Base-by-base conservation (phyloP, 2,113 vertebrate genomes). In the Oncorhynchus kisutch region DNA sequence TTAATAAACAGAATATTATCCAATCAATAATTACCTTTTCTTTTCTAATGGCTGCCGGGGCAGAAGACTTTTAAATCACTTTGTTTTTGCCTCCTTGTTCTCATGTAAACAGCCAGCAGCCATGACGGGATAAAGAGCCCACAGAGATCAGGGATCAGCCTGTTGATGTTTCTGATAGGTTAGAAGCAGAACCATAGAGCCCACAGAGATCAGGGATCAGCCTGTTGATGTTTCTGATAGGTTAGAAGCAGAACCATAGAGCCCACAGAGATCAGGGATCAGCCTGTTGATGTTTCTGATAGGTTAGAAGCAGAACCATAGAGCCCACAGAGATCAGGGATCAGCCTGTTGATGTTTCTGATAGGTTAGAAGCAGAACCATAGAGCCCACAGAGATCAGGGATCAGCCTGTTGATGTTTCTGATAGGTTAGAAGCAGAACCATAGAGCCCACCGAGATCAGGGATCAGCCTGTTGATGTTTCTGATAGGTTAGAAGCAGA, bases 31-130 rank as follows among this genome's bases (percentile, higher is more conserved):
- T 84, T 86, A 86, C 70, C 88, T 85, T 73, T 4, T 75, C 86
- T 88, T 81, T 84, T 54, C 0, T 22, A 22, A 20, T 81, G 82
- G 82, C 86, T 89, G 85, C 83, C 80, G 88, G 88, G 82, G 76
- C 79, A 87, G 27, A 85, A 86, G 87, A 85, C 75, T 84, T 88
- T 82, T 87, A 64, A 87, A 82, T 81, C 12, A 48, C 72, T 67
- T 27, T 89, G 85, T 62, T 86, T 87, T 86, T 80, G 79, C 74
- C 24, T 84, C 80, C 82, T 88, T 87, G 84, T 87, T 84, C 89
- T 88, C 76, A 84, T 86, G 88, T 87, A 88, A 91, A 91, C 84
- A 91, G 84, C 88, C 88, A 77, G 86, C 66, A 88, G 87, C 83
- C 86, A 86, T 87, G 80, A 76, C 34, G 39, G 66, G 5, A 67